Conservation (phyloP, 2,113 vertebrate genomes). For the Cichladusa arquata region DNA sequence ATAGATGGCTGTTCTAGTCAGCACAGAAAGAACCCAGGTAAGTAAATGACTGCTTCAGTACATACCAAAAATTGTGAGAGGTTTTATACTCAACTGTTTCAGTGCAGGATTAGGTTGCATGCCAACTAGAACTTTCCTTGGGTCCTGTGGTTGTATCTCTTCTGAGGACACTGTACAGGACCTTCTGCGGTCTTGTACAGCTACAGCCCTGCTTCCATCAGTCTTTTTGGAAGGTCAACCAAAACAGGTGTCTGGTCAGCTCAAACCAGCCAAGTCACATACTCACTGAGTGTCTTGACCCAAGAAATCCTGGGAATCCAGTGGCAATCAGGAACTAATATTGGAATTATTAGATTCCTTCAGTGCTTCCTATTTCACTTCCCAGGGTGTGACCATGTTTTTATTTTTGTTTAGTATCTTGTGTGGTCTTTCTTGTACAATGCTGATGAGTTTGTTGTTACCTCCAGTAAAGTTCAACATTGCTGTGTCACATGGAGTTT, state of each 20-base stretch:
- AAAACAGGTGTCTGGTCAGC: background rate
- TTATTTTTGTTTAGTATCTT: background rate
- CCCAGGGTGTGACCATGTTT: background rate
- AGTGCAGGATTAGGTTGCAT: background rate
- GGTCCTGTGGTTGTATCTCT: background rate
- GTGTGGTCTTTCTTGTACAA: background rate
- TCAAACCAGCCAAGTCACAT: background rate
- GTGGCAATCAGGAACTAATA: background rate
- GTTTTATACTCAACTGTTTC: background rate
- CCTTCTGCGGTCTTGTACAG: accelerated
- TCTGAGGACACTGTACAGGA: background rate
- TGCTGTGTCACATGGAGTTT: background rate
- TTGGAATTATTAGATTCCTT: background rate
- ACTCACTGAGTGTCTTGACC: background rate
- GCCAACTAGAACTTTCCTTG: background rate
- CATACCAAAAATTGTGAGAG: background rate
- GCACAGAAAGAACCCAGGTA: background rate
- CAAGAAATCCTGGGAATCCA: background rate
- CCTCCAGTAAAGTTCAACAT: background rate
- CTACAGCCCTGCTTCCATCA: background rate
- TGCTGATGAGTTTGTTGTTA: background rate
- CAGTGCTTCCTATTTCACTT: background rate
- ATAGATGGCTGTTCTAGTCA: background rate
- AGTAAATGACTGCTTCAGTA: background rate
- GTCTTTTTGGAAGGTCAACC: background rate